Evolutionary conservation across 2,113 vertebrate species (phyloP), one percentile per base, ranked within the genome.

Genomic region (Syngnathoides biaculeatus): DNA sequence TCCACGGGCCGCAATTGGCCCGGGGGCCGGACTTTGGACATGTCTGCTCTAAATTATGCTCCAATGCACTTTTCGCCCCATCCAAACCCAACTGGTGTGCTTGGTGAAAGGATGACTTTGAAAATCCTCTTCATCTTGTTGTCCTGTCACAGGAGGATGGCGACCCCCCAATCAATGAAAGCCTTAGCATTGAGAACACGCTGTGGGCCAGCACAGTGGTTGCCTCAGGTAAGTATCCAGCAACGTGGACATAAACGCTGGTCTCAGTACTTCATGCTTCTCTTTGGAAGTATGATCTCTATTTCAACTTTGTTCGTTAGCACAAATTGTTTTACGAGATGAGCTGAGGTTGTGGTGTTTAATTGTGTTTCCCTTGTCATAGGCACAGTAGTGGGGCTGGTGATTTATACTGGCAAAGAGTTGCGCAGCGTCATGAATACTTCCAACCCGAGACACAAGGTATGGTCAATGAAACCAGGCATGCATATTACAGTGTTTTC

Each of bases 381-480:
- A 99, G 97, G 97, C 55, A 98, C 97, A 0, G 94, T 98, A 48
- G 94, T 97, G 80, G 97, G 97, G 56, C 94, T 98, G n/a, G 97
- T 99, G 61, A 93, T 98, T 61, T 99, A 99, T 84, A 99, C 96
- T 0, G 97, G 97, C 17, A 93, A 92, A 83, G 97, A 99, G 7
- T 93, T 96, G 65, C 94, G 96, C 71, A 98, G 97, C 19, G 97
- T 98, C 72, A 98, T 99, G 97, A 99, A 99, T 35, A 94, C 96
- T 24, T 98, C 97, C 19, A 97, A 98, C 79, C 96, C 97, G 0
- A 90, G 94, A 22, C 96, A 95, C 75, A 99, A 99, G 96, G 97
- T 98, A 92, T 20, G 78, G 75, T 72, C 56, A 45, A 47, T 50
- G 67, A 38, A 65, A 43, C 8, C 39, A 30, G 9, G 60, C 39